These are phyloP conservation scores for Alviniconcha strummeri DNA, from an alignment of 2,888 invertebrate genomes.

Conservation along the genomic window DNA sequence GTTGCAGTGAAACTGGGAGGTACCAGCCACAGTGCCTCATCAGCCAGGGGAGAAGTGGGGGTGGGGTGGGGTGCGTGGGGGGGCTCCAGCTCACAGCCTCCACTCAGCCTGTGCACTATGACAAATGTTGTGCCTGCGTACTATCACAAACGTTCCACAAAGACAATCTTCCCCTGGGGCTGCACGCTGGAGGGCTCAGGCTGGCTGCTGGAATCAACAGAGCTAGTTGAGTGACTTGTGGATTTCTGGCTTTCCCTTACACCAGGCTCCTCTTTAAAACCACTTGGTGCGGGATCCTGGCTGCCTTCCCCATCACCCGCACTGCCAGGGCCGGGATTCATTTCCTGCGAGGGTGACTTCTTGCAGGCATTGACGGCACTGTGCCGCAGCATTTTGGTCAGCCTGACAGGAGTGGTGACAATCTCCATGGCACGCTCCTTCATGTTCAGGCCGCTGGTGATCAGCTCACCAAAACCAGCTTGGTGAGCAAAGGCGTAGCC, in stretches of 20 bases:
- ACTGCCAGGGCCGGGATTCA: not conserved
- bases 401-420: slow-evolving; percentile 45
- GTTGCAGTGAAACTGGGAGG: too few relatives aligned
- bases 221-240: not conserved
- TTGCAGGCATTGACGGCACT: not conserved
- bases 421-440: slow-evolving; percentile 51
- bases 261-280: too few relatives aligned
- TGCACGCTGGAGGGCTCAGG: not conserved
- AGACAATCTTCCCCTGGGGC: not conserved
- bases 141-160: slow-evolving; percentile 22
- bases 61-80: too few relatives aligned
- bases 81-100: too few relatives aligned
- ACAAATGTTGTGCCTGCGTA: not conserved
- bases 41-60: too few relatives aligned
- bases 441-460: slow-evolving; percentile 98
- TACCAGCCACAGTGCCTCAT: too few relatives aligned
- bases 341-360: slow-evolving; percentile 8
- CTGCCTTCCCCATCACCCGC: not conserved
- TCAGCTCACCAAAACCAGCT: slow-evolving; percentile 96
- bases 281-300: too few relatives aligned
- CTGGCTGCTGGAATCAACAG: not conserved
- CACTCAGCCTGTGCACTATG: too few relatives aligned
- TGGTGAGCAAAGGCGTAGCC: slow-evolving; percentile 98
- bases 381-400: slow-evolving; percentile 52
- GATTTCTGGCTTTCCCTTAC: too few relatives aligned